Evolutionary conservation across 2,113 vertebrate genomes (phyloP), one percentile per base, ranked within the genome.

Genomic region (Tylochromis polylepis): DNA sequence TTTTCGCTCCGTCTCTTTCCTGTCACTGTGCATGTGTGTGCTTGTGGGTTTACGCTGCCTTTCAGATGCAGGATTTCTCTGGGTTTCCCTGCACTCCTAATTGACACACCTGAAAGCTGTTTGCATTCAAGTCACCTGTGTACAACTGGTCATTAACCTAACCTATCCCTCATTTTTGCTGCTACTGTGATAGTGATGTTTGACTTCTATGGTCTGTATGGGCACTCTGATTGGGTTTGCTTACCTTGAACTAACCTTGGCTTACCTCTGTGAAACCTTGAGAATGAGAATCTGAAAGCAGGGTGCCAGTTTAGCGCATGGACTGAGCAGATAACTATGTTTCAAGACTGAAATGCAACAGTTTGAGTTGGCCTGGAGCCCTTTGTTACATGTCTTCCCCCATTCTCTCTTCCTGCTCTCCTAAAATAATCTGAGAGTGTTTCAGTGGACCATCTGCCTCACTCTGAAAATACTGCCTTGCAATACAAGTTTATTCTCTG

Each of bases 171-270:
- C 5, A 1, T 65, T 38, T 14, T 49, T 18, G 3, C 5, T 3
- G 5, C 67, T 18, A 27, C 22, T 46, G 22, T 46, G 1, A 27
- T 72, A 14, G 38, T 27, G 67, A 18, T 0, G 22, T 46, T 27
- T 46, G 38, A 2, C 14, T 3, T 43, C 38, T 27, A 4, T 72
- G 38, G 22, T 1, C 38, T 1, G 0, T 72, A 0, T 27, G 1
- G 38, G 8, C 8, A 9, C 15, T 43, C 38, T 70, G 8, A 16
- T 14, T 70, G 65, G 0, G n/a, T 72, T 27, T 72, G 67, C 22
- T 70, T 70, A 10, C 65, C 38, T 70, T 0, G 8, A 43, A 15
- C 38, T 46, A 46, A 72, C 38, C 67, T 2, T 2, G 2, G 8
- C 67, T 16, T 46, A 46, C 14, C 22, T 72, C 67, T 72, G 38